Evolutionary conservation across 2,888 invertebrate genomes (phyloP), one percentile per base, ranked within the genome.

Genomic region (Junonia oenone): DNA sequence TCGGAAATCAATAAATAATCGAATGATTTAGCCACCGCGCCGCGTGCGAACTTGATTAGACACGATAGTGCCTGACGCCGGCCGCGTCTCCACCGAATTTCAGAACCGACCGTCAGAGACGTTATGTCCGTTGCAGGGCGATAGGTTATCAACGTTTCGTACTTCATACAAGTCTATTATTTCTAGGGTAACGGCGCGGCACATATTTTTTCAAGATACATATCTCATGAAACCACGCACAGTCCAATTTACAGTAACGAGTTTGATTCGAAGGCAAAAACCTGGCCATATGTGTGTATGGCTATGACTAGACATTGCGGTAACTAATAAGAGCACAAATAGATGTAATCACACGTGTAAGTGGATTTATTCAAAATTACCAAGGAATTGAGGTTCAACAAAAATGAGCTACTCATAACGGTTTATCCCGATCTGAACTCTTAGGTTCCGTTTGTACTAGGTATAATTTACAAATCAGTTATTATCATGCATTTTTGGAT

Each of bases 1-100:
- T 88, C 78, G 83, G 85, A 88, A 89, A 89, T 90, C 90, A 90
- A 89, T 90, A 90, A 89, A 89, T 89, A 90, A 90, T 85, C 86
- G 88, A 76, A 87, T 88, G 87, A 89, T 89, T 89, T 86, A 87
- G 89, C 89, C 89, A 88, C 88, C 76, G 89, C 83, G 80, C 86
- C 88, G 86, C 89, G 87, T 90, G 88, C 88, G 88, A 88, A 88
- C 85, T 85, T 83, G 89, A 90, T 89, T 88, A 85, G 88, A 83
- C 81, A 85, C 86, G 88, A 89, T 87, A 86, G 76, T 81, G 80
- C 79, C 74, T 72, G 78, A 77, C 80, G 81, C 79, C 75, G 72
- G 78, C 77, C 79, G 75, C 80, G 74, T 82, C 83, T 80, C 77
- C 73, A 70, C 70, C 70, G 71, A 73, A 76, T 68, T 71, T 33